Evolutionary conservation across 2,888 invertebrate genomes (phyloP), one percentile per base, ranked within the genome.

Genomic region (Branchipolynoe longqiensis): DNA sequence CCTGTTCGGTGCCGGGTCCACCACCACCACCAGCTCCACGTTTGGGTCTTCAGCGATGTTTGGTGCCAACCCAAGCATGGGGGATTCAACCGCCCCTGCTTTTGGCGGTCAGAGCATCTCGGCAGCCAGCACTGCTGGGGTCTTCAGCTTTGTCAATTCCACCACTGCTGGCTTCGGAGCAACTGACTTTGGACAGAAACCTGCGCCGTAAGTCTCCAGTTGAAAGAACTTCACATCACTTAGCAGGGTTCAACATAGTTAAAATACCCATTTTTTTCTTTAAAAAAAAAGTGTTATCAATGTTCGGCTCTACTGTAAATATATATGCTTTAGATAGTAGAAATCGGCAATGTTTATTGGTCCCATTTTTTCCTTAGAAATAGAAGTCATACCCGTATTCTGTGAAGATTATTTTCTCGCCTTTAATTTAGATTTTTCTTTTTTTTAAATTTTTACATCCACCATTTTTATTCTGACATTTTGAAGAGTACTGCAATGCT

Each of bases 111-210:
- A 82, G 33, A 28, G 31, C n/a, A n/a, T n/a, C 40, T 28, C 82
- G 31, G 28, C 48, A 62, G 31, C 36, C 4, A 83, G 31, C 22
- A 48, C n/a, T n/a, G n/a, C n/a, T n/a, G n/a, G 41, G 4, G 41
- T 41, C 28, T 83, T 69, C 64, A 48, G 62, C 1, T 41, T 58
- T 62, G 48, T 14, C 3, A 25, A 62, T 18, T 6, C 69, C 0
- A 64, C 22, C 48, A 25, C 84, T 2, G 12, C 59, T 54, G 84
- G 62, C 41, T 64, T 84, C 31, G 73, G 69, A 1, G 22, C 28
- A 1, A 36, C 84, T n/a, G 25, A 69, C 18, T 54, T 90, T 88
- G 90, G 89, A 38, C 89, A 89, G 41, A 69, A 88, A 28, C n/a
- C 89, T 41, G 41, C 83, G 25, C 2, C 78, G 78, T 78, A 41